Conservation (phyloP, 2,888 invertebrate species). For the Heliconius erato region DNA sequence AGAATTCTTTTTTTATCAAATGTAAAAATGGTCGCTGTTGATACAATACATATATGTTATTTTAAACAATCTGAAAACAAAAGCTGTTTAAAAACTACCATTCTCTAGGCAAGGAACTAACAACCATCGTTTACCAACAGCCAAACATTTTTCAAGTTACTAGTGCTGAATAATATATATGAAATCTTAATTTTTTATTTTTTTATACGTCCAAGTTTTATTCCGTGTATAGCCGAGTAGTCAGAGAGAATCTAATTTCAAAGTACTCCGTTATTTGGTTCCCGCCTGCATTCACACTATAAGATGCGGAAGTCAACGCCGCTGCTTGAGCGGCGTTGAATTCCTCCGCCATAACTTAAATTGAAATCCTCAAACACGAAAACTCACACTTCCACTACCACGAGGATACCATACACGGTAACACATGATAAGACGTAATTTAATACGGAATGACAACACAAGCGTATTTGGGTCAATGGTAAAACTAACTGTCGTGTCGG, state of each 20-base stretch:
- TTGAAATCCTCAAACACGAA: not conserved
- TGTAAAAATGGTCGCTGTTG: too few species aligned
- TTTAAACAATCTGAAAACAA: too few species aligned
- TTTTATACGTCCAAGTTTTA: too few species aligned
- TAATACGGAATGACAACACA: constrained; percentile 43
- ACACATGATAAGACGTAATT: constrained; percentile 29
- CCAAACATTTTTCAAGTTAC: too few species aligned
- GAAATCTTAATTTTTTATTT: not conserved
- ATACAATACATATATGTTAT: too few species aligned
- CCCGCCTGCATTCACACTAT: not conserved
- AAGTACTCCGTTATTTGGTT: not conserved
- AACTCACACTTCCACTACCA: not conserved
- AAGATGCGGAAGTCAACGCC: not conserved
- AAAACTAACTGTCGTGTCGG: constrained; percentile 49
- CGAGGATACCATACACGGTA: not conserved
- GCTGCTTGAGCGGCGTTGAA: too few species aligned
- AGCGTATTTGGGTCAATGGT: constrained; percentile 55
- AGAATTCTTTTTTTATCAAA: too few species aligned
- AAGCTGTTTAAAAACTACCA: too few species aligned
- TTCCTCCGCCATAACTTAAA: not conserved
- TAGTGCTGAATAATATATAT: not conserved
- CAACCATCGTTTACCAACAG: too few species aligned
- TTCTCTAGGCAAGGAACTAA: too few species aligned
- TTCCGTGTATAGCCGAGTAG: not conserved
- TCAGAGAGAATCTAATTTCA: not conserved